Evolutionary conservation across 2,888 invertebrate species (phyloP).

Genomic region (Crioceris asparagi): DNA sequence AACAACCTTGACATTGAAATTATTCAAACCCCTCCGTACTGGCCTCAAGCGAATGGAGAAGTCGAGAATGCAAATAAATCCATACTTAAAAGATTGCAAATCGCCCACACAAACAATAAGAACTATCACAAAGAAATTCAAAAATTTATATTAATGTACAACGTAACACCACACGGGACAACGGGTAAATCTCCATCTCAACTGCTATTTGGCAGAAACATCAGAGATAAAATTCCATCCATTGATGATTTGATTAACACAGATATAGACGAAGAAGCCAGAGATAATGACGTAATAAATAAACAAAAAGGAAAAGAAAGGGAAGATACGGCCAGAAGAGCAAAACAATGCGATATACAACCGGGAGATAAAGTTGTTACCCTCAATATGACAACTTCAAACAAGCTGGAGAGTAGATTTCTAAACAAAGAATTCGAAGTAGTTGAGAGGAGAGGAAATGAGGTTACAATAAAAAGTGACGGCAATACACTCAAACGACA

Average conservation of each 20-base stretch:
- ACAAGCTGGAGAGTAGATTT: constrained; percentile 8
- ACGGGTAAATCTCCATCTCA: constrained; percentile 24
- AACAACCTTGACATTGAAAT: constrained; percentile 9
- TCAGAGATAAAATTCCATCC: constrained; percentile 21
- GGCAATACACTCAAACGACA: constrained; percentile 9
- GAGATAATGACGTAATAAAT: constrained; percentile 16
- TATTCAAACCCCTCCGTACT: constrained; percentile 14
- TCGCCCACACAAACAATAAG: constrained; percentile 10
- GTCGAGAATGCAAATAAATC: constrained; percentile 25
- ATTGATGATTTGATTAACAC: constrained; percentile 9
- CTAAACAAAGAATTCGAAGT: constrained; percentile 8
- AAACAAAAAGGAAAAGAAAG: constrained; percentile 21
- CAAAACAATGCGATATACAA: constrained; percentile 12
- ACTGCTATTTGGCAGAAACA: constrained; percentile 18
- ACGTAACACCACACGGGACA: constrained; percentile 23
- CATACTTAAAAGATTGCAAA: constrained; percentile 18
- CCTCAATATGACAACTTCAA: constrained; percentile 6
- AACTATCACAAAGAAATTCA: constrained; percentile 14
- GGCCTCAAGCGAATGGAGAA: constrained; percentile 24
- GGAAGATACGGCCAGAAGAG: constrained; percentile 16
- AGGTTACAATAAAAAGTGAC: constrained; percentile 8
- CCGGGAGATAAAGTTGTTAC: constrained; percentile 10
- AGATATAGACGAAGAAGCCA: constrained; percentile 14
- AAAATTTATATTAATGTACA: constrained; percentile 19
- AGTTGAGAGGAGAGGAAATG: constrained; percentile 7